These are phyloP conservation scores for Allolobophora icterica DNA, from an alignment of 2,888 invertebrate genomes.

Conservation along the genomic window DNA sequence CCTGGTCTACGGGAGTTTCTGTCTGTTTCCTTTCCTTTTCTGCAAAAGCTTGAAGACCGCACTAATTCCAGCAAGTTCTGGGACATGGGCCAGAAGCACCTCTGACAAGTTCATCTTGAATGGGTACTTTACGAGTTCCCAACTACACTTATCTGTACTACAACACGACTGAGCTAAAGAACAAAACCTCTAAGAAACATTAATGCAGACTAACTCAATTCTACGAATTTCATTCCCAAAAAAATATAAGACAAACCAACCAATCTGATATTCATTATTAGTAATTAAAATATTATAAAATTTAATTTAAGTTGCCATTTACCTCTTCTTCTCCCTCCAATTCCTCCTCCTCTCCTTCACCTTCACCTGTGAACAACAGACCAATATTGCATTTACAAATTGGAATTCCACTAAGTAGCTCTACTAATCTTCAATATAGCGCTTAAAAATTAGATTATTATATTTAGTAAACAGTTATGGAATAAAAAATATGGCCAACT, in stretches of 20 bases:
- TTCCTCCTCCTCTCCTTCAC: constrained; percentile 48
- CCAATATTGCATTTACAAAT: background rate
- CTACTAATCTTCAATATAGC: too few species aligned
- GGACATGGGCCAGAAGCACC: too few species aligned
- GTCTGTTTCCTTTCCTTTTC: too few species aligned
- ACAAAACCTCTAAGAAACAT: background rate
- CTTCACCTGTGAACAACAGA: constrained; percentile 51
- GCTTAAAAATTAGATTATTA: background rate
- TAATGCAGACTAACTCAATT: background rate
- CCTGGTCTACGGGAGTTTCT: too few species aligned
- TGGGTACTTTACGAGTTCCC: too few species aligned
- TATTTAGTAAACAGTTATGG: background rate
- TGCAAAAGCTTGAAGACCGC: too few species aligned
- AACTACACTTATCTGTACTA: background rate
- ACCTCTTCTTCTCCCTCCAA: constrained; percentile 42
- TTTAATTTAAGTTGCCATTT: background rate
- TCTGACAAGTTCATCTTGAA: too few species aligned
- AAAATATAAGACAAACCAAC: background rate
- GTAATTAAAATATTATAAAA: background rate
- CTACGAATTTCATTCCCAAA: background rate
- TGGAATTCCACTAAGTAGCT: background rate
- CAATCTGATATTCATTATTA: background rate
- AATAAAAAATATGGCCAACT: too few species aligned
- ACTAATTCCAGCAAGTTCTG: too few species aligned
- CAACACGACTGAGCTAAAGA: background rate